These are phyloP conservation scores for Eumacrocentrus americanus DNA, from an alignment of 2,888 invertebrate genomes.

Conservation along the genomic window DNA sequence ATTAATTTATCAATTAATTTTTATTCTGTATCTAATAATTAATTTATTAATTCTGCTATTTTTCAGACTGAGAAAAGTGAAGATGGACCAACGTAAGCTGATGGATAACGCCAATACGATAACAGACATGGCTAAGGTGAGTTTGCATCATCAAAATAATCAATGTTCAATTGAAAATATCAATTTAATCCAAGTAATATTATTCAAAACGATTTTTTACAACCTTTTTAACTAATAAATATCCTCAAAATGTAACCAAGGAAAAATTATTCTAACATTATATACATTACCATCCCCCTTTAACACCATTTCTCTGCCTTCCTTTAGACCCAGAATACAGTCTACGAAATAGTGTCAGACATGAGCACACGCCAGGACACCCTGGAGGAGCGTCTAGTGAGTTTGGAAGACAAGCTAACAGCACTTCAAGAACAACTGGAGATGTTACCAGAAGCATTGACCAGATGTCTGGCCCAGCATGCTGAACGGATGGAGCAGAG, in stretches of 20 bases:
- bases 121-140: constrained; percentile 99
- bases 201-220: no score
- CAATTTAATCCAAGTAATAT: no score
- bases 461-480: constrained; percentile 77
- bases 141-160: no score
- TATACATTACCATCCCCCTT: no score
- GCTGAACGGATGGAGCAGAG: constrained; percentile 79
- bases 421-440: constrained; percentile 88
- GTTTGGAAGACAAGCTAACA: constrained; percentile 90
- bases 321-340: constrained; percentile 94
- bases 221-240: no score
- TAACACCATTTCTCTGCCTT: no score
- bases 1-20: constrained; percentile 5
- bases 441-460: constrained; percentile 81
- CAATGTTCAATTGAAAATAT: no score
- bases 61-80: constrained; percentile 93
- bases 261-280: no score
- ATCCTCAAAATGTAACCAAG: no score
- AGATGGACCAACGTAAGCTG: constrained; percentile 99
- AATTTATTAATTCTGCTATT: no score
- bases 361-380: constrained; percentile 94
- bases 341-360: constrained; percentile 97
- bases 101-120: constrained; percentile 99
- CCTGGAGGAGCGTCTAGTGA: constrained; percentile 90
- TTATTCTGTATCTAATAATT: no score